Evolutionary conservation across 2,888 invertebrate species (phyloP).

Genomic region (Tenthredo amoena): DNA sequence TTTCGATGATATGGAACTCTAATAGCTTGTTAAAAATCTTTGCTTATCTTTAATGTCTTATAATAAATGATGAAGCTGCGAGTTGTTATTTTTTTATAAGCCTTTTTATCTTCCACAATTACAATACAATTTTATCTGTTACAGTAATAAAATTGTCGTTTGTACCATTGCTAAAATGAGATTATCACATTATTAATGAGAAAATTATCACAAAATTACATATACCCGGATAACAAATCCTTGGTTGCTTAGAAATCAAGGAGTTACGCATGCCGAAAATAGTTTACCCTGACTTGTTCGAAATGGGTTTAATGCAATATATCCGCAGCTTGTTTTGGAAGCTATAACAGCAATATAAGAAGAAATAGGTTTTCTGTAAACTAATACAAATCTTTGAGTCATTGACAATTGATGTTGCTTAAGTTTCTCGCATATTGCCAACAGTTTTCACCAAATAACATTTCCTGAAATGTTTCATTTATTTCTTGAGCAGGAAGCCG

Average conservation of each 20-base stretch:
- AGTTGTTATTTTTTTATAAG: not conserved
- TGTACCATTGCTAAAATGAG: not conserved
- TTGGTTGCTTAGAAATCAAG: not conserved
- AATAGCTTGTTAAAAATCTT: not conserved
- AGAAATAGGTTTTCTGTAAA: not conserved
- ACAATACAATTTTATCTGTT: conserved; percentile 4
- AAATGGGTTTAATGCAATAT: not conserved
- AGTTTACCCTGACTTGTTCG: not conserved
- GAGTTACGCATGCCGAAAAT: not conserved
- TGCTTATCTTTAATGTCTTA: not conserved
- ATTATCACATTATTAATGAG: not conserved
- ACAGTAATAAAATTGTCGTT: conserved; percentile 15
- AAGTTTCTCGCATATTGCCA: not conserved
- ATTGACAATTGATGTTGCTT: not conserved
- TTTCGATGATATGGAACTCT: not conserved
- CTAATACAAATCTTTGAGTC: not conserved
- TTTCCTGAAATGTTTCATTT: not conserved
- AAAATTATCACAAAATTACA: not conserved
- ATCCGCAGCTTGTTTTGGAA: not conserved
- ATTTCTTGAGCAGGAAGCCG: not conserved
- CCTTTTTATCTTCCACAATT: not conserved
- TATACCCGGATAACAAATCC: not conserved
- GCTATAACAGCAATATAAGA: not conserved
- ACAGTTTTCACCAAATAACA: not conserved
- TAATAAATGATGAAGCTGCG: not conserved